Percentiles rank a stretch among this genome's conserved stretches.
Evolutionary conservation across 2,113 vertebrate species (phyloP).

Genomic region (Malurus melanocephalus): DNA sequence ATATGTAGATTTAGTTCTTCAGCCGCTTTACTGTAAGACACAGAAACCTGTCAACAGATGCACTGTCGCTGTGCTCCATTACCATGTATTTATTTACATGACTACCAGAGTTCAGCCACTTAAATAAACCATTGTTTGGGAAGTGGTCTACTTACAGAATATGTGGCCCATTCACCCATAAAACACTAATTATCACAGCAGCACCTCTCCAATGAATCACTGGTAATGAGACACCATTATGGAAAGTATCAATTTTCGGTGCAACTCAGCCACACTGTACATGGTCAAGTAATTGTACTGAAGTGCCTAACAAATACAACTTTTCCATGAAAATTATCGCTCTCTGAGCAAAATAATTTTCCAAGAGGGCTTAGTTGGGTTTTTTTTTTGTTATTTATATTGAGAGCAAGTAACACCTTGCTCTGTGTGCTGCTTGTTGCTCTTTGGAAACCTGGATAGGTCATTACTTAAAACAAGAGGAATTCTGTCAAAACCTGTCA

Average conservation of each 20-base stretch:
- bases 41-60: conserved; percentile 38
- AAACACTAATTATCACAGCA: conserved; percentile 54
- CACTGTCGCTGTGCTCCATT: background rate
- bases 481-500: background rate
- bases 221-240: conserved; percentile 13
- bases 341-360: background rate
- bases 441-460: background rate
- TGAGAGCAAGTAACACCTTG: background rate
- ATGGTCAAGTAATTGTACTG: conserved; percentile 5
- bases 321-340: background rate
- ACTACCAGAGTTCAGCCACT: conserved; percentile 17
- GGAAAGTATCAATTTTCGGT: conserved; percentile 47
- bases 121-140: conserved; percentile 38
- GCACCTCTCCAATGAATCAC: conserved; percentile 44
- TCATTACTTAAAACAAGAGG: background rate
- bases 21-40: conserved; percentile 20
- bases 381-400: background rate
- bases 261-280: background rate
- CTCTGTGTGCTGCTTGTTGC: background rate
- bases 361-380: background rate
- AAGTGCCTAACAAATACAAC: conserved; percentile 40
- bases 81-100: conserved; percentile 42
- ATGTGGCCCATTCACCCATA: background rate
- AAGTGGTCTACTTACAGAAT: conserved; percentile 37
- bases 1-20: conserved; percentile 45